Conservation (phyloP, 2,113 vertebrate species). For the Antigone vipio region DNA sequence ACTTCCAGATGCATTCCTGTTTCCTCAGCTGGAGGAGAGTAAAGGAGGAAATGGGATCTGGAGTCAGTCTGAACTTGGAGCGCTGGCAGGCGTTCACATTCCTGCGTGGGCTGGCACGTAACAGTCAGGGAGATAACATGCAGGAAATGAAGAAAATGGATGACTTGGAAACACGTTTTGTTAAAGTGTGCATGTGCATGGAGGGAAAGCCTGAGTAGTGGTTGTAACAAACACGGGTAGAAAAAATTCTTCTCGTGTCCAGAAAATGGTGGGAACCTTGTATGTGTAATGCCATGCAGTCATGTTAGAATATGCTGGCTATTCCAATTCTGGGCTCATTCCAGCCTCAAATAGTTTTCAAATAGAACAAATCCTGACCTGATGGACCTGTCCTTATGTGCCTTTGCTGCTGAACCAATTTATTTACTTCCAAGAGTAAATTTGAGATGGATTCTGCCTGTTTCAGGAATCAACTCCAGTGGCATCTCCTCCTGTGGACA, state of each 20-base stretch:
- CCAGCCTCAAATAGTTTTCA: not conserved
- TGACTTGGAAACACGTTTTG: not conserved
- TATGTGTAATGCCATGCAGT: not conserved
- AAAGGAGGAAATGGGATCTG: not conserved
- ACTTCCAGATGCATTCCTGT: not conserved
- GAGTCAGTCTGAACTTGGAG: not conserved
- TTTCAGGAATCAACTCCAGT: conserved; percentile 79
- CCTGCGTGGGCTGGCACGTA: not conserved
- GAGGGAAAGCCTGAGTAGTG: not conserved
- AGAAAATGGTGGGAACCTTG: not conserved
- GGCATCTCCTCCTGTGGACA: conserved; percentile 78
- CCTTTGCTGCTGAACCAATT: not conserved
- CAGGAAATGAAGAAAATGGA: not conserved
- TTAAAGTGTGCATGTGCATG: not conserved
- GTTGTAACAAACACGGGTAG: not conserved
- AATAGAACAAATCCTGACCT: not conserved
- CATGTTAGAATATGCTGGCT: fast-evolving
- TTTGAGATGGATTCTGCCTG: not conserved
- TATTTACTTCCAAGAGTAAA: not conserved
- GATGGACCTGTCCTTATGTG: not conserved
- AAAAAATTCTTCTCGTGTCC: not conserved
- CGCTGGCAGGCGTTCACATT: not conserved
- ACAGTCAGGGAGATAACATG: not conserved
- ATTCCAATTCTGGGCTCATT: not conserved
- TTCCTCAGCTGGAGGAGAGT: not conserved